A percentile compares a stretch with the other conserved stretches of the same genome.
phyloP scores from a whole-genome alignment of 2,797 vertebrate genomes.

The Tiaroga cobitis region DNA sequence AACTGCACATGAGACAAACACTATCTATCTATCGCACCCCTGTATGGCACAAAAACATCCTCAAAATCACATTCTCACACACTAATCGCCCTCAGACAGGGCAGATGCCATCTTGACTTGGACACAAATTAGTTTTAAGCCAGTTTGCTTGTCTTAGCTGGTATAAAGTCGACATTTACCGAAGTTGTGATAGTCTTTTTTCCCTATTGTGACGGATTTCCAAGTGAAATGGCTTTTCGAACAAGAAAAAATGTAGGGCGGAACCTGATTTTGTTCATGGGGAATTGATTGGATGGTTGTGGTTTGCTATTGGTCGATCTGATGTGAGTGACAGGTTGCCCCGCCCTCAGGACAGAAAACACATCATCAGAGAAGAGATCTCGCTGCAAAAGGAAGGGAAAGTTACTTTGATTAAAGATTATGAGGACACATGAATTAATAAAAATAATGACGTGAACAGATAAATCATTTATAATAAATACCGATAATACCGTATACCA shows the following conservation, averaged over 20 bases:
- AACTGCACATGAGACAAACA: conserved; percentile 63
- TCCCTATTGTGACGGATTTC: no score
- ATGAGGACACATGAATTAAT: not conserved
- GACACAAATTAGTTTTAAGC: not conserved
- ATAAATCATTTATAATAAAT: not conserved
- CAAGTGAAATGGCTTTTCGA: not conserved
- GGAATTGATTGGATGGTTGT: not conserved
- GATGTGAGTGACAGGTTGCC: not conserved
- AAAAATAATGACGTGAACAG: not conserved
- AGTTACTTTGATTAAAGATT: not conserved
- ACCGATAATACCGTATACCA: not conserved
- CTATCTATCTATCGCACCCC: conserved; percentile 23
- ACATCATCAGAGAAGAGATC: not conserved
- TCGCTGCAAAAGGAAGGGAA: not conserved
- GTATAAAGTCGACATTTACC: not conserved
- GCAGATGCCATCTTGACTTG: not conserved
- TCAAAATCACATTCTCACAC: conserved; percentile 1
- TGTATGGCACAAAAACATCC: conserved; percentile 1
- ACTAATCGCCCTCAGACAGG: not conserved
- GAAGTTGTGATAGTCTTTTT: not conserved
- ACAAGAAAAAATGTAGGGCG: not conserved
- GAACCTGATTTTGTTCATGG: not conserved
- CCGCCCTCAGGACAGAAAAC: not conserved
- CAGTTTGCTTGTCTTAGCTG: no score
- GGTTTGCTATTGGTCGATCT: not conserved